A percentile compares a stretch with the other conserved stretches of the same genome.
Evolutionary conservation across 2,888 invertebrate genomes (phyloP).

Genomic region (Neria commutata): DNA sequence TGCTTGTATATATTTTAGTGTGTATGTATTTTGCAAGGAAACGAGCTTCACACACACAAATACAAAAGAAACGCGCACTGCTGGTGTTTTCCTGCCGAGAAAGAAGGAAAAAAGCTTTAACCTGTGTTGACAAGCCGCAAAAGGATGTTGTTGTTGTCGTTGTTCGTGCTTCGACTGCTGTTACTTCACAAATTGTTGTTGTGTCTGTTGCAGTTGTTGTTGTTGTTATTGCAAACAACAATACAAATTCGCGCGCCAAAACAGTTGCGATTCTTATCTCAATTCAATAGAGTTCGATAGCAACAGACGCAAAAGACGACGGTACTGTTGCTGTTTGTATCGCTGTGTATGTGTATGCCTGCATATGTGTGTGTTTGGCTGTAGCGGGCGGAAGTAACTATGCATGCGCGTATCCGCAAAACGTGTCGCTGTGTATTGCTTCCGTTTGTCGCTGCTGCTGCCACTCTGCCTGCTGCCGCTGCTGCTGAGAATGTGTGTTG

Average conservation of each 20-base stretch:
- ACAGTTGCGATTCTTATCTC: slow-evolving; percentile 58
- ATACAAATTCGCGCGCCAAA: slow-evolving; percentile 25
- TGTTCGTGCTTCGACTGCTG: too few relatives aligned
- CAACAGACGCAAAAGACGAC: neutral
- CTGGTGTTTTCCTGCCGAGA: neutral
- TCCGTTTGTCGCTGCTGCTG: neutral
- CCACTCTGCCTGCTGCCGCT: neutral
- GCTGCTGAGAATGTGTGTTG: neutral
- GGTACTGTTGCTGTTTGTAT: too few relatives aligned
- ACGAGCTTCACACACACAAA: neutral
- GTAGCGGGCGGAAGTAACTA: slow-evolving; percentile 49
- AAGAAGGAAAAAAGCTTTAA: slow-evolving; percentile 11
- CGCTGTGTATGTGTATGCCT: too few relatives aligned
- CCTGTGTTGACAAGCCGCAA: slow-evolving; percentile 56
- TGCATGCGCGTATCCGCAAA: slow-evolving; percentile 52
- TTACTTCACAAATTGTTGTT: neutral
- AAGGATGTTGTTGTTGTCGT: slow-evolving; percentile 42
- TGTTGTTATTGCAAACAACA: neutral
- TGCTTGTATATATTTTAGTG: slow-evolving; percentile 1
- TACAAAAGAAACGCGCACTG: slow-evolving; percentile 23
- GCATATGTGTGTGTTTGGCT: too few relatives aligned
- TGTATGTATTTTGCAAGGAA: slow-evolving; percentile 3
- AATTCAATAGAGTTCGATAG: slow-evolving; percentile 52
- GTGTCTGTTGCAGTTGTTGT: too few relatives aligned
- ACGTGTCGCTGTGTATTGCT: slow-evolving; percentile 47